These are phyloP conservation scores for Bombus terrestris DNA, from an alignment of 1,140 invertebrate genomes.

Conservation along the genomic window DNA sequence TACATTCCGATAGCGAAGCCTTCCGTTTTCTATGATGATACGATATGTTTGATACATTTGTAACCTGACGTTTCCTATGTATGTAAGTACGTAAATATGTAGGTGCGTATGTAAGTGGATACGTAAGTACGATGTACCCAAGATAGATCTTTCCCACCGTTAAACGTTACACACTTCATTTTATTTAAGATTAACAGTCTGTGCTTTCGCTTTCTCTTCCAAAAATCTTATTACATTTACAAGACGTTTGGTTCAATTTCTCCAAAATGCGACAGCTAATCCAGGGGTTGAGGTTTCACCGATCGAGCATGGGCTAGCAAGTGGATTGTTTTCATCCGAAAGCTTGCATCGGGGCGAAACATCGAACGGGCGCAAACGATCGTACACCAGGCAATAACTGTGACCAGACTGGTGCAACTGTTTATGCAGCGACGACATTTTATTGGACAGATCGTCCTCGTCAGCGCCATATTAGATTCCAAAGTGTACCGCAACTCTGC, in stretches of 20 bases:
- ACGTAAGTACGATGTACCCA: too few relatives aligned
- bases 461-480: conserved; percentile 73
- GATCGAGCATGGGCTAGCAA: neutral
- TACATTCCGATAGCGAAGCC: too few relatives aligned
- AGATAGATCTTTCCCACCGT: too few relatives aligned
- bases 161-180: neutral
- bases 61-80: too few relatives aligned
- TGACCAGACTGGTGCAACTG: conserved; percentile 41
- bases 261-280: neutral
- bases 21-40: too few relatives aligned
- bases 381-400: conserved; percentile 45
- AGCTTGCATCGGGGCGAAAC: neutral
- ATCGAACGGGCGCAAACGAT: conserved; percentile 27
- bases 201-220: neutral
- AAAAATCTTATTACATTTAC: neutral
- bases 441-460: conserved; percentile 67
- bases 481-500: conserved; percentile 62
- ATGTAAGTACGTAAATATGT: too few relatives aligned
- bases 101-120: too few relatives aligned
- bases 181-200: neutral
- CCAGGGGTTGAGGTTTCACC: neutral
- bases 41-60: too few relatives aligned
- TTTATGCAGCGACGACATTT: conserved; percentile 68
- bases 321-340: neutral
- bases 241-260: neutral